Percentiles rank a stretch among this genome's conserved stretches.
phyloP scores from a whole-genome alignment of 2,888 invertebrate genomes.

The Drosophila merina region DNA sequence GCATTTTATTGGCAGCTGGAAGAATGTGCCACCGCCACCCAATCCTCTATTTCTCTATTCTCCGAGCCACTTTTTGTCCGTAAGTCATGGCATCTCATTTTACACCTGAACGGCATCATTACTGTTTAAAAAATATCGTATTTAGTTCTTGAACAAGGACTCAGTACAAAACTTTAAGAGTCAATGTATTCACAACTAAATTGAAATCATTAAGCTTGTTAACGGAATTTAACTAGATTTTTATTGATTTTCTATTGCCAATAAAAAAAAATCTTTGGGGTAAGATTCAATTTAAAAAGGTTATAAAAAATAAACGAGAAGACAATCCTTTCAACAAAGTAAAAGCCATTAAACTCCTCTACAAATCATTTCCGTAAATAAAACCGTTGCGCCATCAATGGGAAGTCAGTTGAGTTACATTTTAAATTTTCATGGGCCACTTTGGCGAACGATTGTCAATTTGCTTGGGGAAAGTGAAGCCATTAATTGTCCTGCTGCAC shows the following conservation, averaged over 20 bases:
- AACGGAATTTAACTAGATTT: constrained; percentile 41
- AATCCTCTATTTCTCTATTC: not conserved
- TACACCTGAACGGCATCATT: constrained; percentile 60
- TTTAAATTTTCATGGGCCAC: constrained; percentile 13
- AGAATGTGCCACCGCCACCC: not conserved
- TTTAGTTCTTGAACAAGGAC: not conserved
- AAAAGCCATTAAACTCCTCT: constrained; percentile 9
- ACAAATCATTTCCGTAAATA: not conserved
- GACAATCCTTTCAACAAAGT: constrained; percentile 4
- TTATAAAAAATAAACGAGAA: not conserved
- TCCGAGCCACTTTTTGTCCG: not conserved
- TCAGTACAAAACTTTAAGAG: too few relatives aligned
- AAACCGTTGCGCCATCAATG: not conserved
- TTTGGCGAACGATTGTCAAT: constrained; percentile 48
- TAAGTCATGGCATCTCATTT: constrained; percentile 54
- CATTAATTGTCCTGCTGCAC: constrained; percentile 55
- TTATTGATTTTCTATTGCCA: constrained; percentile 4
- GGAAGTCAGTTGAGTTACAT: constrained; percentile 1
- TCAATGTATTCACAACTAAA: not conserved
- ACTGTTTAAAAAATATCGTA: constrained; percentile 45
- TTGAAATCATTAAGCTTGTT: not conserved
- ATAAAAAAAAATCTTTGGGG: not conserved
- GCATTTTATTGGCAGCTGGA: constrained; percentile 63
- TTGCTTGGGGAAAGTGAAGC: constrained; percentile 52
- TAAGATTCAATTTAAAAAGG: not conserved